Base-by-base conservation (phyloP, 2,888 invertebrate genomes). In the Arrhopalites spinosus region DNA sequence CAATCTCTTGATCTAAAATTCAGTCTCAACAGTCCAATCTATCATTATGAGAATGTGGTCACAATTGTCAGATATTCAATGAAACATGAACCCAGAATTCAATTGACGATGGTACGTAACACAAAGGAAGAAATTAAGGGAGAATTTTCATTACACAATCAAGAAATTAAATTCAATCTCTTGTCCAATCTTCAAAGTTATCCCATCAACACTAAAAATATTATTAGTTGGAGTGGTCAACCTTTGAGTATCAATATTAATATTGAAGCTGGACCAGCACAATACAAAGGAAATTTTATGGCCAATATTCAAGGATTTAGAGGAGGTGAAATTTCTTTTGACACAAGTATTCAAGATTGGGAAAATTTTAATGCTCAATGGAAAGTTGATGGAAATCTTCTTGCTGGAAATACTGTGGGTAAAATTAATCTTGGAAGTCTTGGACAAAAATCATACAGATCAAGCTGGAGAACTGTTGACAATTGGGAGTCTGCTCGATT, bases 1-100 rank as follows among this genome's bases (percentile, higher is more conserved):
- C 47, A 25, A 3, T 47, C 36, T 1, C 70, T 72, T 30, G 68
- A 77, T 23, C 77, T 79, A 72, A 78, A 78, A 36, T 17, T 81
- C 5, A 79, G 77, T 25, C 30, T 81, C 0, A 80, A 78, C 61
- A 80, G 77, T 23, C 83, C 83, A 5, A 47, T 81, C 50, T 50
- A 56, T 11, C 75, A 77, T 11, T 80, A 77, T 59, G 80, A 82
- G 68, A 77, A 81, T 36, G 63, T 83, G 0, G 27, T 47, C 5
- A 36, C 29, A 25, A 7, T 25, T 45, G 1, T 72, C 29, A 61
- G 23, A 2, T 63, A 63, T 17, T 30, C 45, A 1, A 8, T 30
- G 25, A 43, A 30, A n/a, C n/a, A 66, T 8, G 64, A 75, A 17
- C 75, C 77, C 75, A 64, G 63, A 13, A 25, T 59, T 11, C 23